These are phyloP conservation scores for Ferdinandea cuprea DNA, from an alignment of 2,888 invertebrate genomes.

Conservation along the genomic window DNA sequence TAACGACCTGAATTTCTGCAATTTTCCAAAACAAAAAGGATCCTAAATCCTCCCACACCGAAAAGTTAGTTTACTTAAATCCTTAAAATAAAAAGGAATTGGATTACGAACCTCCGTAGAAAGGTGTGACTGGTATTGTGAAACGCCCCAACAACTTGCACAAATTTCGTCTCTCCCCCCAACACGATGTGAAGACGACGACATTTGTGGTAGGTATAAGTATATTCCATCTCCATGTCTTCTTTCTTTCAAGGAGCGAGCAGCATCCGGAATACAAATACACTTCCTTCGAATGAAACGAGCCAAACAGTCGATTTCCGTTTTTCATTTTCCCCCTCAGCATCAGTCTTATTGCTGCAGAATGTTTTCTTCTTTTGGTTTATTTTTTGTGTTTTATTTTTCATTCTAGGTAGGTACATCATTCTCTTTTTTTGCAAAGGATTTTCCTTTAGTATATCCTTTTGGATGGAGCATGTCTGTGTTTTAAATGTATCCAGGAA, in stretches of 20 bases:
- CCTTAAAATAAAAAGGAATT: constrained; percentile 50
- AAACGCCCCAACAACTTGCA: constrained; percentile 49
- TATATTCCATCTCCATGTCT: constrained; percentile 1
- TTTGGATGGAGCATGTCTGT: constrained; percentile 41
- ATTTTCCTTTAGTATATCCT: constrained; percentile 40
- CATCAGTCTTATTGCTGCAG: constrained; percentile 49
- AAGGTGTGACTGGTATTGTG: constrained; percentile 63
- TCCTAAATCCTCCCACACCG: no score
- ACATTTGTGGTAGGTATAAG: constrained; percentile 2
- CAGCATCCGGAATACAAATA: constrained; percentile 43
- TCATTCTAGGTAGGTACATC: neutral
- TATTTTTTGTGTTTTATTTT: neutral
- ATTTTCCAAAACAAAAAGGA: constrained; percentile 19
- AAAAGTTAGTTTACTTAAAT: constrained; percentile 20
- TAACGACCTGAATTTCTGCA: constrained; percentile 24
- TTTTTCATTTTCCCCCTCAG: constrained; percentile 30
- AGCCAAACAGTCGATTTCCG: constrained; percentile 50
- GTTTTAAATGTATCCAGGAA: constrained; percentile 32
- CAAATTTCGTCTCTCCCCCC: neutral
- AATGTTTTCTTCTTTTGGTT: constrained; percentile 21
- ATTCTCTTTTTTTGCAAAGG: constrained; percentile 18
- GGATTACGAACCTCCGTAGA: constrained; percentile 36
- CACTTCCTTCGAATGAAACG: constrained; percentile 57
- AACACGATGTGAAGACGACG: neutral
- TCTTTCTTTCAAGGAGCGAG: constrained; percentile 9